These are phyloP conservation scores for Patella ulyssiponensis DNA, from an alignment of 2,888 invertebrate genomes.

Conservation along the genomic window DNA sequence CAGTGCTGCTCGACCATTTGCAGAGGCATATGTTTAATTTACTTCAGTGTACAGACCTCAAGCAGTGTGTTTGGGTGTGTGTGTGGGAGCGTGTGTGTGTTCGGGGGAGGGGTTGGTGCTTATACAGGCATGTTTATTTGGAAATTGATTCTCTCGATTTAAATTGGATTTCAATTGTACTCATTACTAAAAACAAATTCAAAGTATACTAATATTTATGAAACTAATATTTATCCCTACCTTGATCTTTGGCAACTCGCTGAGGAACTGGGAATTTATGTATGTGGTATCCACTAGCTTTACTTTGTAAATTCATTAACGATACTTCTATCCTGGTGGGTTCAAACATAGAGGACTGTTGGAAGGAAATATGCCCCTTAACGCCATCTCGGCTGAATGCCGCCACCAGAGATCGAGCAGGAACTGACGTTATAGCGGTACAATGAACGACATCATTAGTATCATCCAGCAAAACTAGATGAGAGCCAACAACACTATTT, in stretches of 20 bases:
- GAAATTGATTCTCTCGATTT: too few species aligned
- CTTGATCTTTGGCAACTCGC: constrained; percentile 43
- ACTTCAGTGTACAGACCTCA: too few species aligned
- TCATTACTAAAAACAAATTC: too few species aligned
- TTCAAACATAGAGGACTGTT: constrained; percentile 86
- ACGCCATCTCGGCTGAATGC: constrained; percentile 78
- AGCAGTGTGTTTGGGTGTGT: too few species aligned
- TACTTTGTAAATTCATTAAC: constrained; percentile 65
- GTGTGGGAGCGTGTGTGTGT: too few species aligned
- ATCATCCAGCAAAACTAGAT: constrained; percentile 36
- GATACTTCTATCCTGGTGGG: constrained; percentile 76
- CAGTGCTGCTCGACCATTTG: too few species aligned
- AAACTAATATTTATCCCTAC: background rate
- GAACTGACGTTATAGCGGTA: constrained; percentile 78
- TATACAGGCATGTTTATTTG: too few species aligned
- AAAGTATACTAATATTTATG: too few species aligned
- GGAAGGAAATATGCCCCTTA: constrained; percentile 83
- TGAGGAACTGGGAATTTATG: constrained; percentile 73
- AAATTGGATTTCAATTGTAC: too few species aligned
- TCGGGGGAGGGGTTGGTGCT: too few species aligned
- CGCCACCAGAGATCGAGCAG: constrained; percentile 52
- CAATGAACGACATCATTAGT: constrained; percentile 73
- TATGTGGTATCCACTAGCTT: constrained; percentile 72
- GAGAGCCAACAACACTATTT: constrained; percentile 46
- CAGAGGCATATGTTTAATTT: too few species aligned